Evolutionary conservation across 1,140 invertebrate species (phyloP).

Genomic region (Neodiprion virginianus): DNA sequence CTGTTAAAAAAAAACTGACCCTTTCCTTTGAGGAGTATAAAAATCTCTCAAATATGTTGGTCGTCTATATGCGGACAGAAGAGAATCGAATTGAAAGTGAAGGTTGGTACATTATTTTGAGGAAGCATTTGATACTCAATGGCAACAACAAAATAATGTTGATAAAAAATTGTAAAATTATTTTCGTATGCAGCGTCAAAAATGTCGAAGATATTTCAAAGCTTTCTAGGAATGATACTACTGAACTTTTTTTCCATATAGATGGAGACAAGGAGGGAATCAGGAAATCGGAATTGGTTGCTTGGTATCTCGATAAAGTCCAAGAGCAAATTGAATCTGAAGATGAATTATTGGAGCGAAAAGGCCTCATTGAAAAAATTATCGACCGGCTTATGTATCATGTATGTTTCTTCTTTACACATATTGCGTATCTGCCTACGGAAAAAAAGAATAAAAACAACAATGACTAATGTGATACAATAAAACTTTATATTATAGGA

Average conservation of each 20-base stretch:
- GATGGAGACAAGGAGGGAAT: slow-evolving; percentile 68
- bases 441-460: background rate
- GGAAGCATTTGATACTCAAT: slow-evolving; percentile 12
- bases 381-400: slow-evolving; percentile 92
- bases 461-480: slow-evolving; percentile 18
- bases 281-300: slow-evolving; percentile 83
- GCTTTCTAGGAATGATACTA: too few species aligned
- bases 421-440: background rate
- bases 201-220: too few species aligned
- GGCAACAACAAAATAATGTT: too few species aligned
- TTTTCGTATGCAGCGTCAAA: too few species aligned
- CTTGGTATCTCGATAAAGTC: slow-evolving; percentile 94
- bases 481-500: slow-evolving; percentile 69
- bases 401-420: slow-evolving; percentile 64
- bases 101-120: slow-evolving; percentile 54
- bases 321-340: slow-evolving; percentile 89
- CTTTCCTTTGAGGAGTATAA: slow-evolving; percentile 97
- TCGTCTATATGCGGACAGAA: slow-evolving; percentile 86
- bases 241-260: slow-evolving; percentile 30
- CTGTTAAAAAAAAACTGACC: slow-evolving; percentile 82
- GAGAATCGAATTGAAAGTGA: slow-evolving; percentile 75
- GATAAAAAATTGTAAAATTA: too few species aligned
- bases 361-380: slow-evolving; percentile 93
- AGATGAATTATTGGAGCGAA: slow-evolving; percentile 88
- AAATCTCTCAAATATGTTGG: slow-evolving; percentile 88